Conservation (phyloP, 2,888 invertebrate genomes). For the Slavum lentiscoides region DNA sequence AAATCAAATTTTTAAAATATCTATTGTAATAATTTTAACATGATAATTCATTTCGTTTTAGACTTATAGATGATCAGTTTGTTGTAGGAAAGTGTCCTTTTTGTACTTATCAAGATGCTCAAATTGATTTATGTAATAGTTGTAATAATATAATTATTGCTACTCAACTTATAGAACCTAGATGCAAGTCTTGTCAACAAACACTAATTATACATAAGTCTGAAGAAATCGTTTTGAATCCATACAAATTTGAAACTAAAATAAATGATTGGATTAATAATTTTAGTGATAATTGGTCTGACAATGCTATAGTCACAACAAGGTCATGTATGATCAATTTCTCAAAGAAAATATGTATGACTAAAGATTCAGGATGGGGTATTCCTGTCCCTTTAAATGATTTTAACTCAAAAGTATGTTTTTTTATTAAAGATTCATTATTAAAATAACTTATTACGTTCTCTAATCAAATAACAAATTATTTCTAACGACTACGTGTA, state of each 20-base stretch:
- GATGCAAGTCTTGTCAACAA: slow-evolving; percentile 84
- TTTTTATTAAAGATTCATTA: too few relatives aligned
- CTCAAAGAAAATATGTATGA: slow-evolving; percentile 91
- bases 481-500: not conserved
- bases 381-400: slow-evolving; percentile 90
- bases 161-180: slow-evolving; percentile 78
- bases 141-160: slow-evolving; percentile 96
- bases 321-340: slow-evolving; percentile 92
- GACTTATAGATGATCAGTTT: slow-evolving; percentile 68
- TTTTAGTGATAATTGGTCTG: slow-evolving; percentile 76
- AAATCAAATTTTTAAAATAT: not conserved
- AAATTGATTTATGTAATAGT: slow-evolving; percentile 98
- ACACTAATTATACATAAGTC: slow-evolving; percentile 76
- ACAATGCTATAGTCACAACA: slow-evolving; percentile 84
- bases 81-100: slow-evolving; percentile 96
- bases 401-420: slow-evolving; percentile 75
- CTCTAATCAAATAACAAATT: too few relatives aligned
- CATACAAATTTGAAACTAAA: slow-evolving; percentile 81
- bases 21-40: not conserved
- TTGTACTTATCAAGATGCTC: slow-evolving; percentile 88
- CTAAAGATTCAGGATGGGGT: slow-evolving; percentile 97
- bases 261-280: slow-evolving; percentile 74
- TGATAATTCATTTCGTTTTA: slow-evolving; percentile 56
- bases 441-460: not conserved
- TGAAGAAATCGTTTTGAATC: slow-evolving; percentile 89